These are phyloP conservation scores for Trichogramma pretiosum DNA, from an alignment of 1,140 invertebrate genomes.

Conservation along the genomic window DNA sequence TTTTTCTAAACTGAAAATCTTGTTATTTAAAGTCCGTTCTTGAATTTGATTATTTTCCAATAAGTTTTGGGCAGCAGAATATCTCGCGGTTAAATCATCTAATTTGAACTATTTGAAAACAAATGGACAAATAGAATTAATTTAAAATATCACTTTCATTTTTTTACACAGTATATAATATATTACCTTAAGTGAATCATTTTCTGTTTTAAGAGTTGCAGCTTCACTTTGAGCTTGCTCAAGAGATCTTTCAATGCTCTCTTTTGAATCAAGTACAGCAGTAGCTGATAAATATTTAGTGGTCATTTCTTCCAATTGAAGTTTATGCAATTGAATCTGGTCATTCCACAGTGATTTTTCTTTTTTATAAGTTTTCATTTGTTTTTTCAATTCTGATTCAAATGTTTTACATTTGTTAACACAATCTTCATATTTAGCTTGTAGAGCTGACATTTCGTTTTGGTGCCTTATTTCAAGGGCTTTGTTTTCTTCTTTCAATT, in stretches of 20 bases:
- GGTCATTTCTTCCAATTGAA: slow-evolving; percentile 37
- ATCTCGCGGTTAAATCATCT: slow-evolving; percentile 31
- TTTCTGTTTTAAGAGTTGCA: slow-evolving; percentile 29
- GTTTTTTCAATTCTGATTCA: too few relatives aligned
- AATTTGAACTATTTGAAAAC: slow-evolving; percentile 26
- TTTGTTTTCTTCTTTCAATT: slow-evolving; percentile 31
- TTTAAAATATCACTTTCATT: too few relatives aligned
- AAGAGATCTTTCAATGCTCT: slow-evolving; percentile 38
- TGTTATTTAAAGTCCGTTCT: slow-evolving; percentile 27
- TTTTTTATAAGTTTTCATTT: slow-evolving; percentile 23
- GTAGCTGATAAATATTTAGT: slow-evolving; percentile 34
- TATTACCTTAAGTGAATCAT: slow-evolving; percentile 27
- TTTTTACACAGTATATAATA: too few relatives aligned
- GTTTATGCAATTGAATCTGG: slow-evolving; percentile 33
- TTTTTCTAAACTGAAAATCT: slow-evolving; percentile 27
- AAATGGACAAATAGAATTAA: too few relatives aligned
- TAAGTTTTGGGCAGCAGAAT: slow-evolving; percentile 27
- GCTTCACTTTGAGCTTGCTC: slow-evolving; percentile 33
- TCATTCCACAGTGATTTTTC: slow-evolving; percentile 33
- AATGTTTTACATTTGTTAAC: too few relatives aligned
- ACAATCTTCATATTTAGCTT: slow-evolving; percentile 35
- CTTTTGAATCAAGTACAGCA: slow-evolving; percentile 37
- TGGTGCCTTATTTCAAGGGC: slow-evolving; percentile 33
- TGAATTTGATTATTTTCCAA: slow-evolving; percentile 28
- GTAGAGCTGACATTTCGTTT: slow-evolving; percentile 37